phyloP scores from a whole-genome alignment of 2,888 invertebrate genomes.

The Cerastoderma edule region DNA sequence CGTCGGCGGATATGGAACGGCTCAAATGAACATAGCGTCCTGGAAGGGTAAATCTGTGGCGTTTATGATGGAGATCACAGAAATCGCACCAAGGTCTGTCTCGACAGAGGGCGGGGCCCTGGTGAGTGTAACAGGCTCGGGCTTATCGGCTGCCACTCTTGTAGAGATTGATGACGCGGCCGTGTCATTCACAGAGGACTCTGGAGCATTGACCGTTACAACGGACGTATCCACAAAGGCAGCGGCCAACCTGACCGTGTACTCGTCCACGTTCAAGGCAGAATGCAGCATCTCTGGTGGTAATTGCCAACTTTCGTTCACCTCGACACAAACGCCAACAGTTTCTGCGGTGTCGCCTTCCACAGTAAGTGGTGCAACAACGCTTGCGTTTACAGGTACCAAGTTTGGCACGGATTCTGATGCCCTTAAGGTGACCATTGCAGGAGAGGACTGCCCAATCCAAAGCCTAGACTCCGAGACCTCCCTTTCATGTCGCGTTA shows the following conservation, averaged over 20 bases:
- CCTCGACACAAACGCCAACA: slow-evolving; percentile 55
- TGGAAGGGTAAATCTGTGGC: slow-evolving; percentile 33
- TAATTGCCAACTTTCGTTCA: slow-evolving; percentile 54
- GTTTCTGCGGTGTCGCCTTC: slow-evolving; percentile 52
- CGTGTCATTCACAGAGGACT: slow-evolving; percentile 49
- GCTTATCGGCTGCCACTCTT: slow-evolving; percentile 41
- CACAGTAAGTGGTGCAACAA: slow-evolving; percentile 41
- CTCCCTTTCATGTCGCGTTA: slow-evolving; percentile 62
- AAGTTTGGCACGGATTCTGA: slow-evolving; percentile 45
- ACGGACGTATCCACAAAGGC: slow-evolving; percentile 25
- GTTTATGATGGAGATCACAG: slow-evolving; percentile 41
- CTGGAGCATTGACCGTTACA: slow-evolving; percentile 47
- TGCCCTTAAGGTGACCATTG: slow-evolving; percentile 62
- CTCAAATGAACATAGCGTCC: slow-evolving; percentile 30
- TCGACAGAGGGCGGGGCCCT: slow-evolving; percentile 57
- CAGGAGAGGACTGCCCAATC: slow-evolving; percentile 63
- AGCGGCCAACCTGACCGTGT: slow-evolving; percentile 28
- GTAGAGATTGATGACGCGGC: slow-evolving; percentile 53
- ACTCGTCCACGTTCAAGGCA: slow-evolving; percentile 32
- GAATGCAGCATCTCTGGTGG: not conserved
- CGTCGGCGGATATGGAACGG: slow-evolving; percentile 48
- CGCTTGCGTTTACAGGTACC: slow-evolving; percentile 60
- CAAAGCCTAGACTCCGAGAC: slow-evolving; percentile 46
- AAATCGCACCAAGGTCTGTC: slow-evolving; percentile 41
- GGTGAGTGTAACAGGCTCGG: slow-evolving; percentile 60